Conservation (phyloP, 35 echinoderm and acorn worm genomes). For the Amphiura filiformis region DNA sequence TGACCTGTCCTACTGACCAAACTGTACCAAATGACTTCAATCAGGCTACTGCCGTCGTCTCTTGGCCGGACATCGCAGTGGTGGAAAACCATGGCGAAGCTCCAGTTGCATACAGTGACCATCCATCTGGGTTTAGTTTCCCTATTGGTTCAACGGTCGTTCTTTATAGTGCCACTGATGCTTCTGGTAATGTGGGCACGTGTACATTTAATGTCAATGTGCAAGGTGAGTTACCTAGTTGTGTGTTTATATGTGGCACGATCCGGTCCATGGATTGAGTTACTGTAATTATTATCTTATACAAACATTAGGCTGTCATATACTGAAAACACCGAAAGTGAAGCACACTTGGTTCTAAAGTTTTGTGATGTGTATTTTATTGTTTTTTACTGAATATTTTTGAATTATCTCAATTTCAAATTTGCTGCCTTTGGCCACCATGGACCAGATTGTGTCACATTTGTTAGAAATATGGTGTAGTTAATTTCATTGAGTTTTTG, state of each 20-base stretch:
- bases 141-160: background rate
- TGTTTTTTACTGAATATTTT: too few relatives aligned
- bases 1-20: background rate
- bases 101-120: background rate
- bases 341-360: too few relatives aligned
- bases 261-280: too few relatives aligned
- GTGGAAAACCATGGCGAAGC: background rate
- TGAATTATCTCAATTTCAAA: too few relatives aligned
- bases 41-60: background rate
- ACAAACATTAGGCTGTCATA: too few relatives aligned
- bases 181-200: background rate
- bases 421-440: too few relatives aligned
- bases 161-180: background rate
- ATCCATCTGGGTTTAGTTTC: background rate
- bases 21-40: background rate
- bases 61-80: background rate
- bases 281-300: too few relatives aligned
- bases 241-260: too few relatives aligned
- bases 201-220: background rate
- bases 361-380: too few relatives aligned
- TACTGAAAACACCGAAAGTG: too few relatives aligned
- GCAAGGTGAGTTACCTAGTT: background rate
- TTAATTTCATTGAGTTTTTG: too few relatives aligned
- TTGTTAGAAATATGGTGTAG: background rate
- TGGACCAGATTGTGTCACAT: too few relatives aligned